Evolutionary conservation across 1,140 invertebrate genomes (phyloP).

Genomic region (Zaprionus davidi): DNA sequence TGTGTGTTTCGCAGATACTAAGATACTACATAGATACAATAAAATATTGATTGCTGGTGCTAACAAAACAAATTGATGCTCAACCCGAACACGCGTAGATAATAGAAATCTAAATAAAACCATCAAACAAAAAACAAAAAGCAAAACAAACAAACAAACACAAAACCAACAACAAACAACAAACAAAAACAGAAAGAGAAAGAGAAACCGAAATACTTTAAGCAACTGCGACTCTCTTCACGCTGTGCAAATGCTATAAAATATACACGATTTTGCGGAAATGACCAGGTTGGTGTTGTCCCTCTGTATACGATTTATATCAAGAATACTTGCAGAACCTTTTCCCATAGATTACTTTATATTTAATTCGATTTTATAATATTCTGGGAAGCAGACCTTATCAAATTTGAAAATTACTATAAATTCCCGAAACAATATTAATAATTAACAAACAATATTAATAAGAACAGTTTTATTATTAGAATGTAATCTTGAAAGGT

Average conservation of each 20-base stretch:
- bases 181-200: neutral
- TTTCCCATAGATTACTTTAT: neutral
- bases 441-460: neutral
- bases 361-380: neutral
- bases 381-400: neutral
- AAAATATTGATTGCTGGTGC: conserved; percentile 57
- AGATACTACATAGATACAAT: conserved; percentile 55
- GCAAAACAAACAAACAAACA: neutral
- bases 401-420: neutral
- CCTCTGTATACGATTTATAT: neutral
- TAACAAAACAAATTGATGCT: conserved; percentile 49
- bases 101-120: neutral
- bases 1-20: conserved; percentile 63
- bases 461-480: neutral
- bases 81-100: conserved; percentile 14
- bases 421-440: neutral
- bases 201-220: conserved; percentile 34
- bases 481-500: neutral
- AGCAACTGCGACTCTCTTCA: conserved; percentile 31
- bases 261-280: conserved; percentile 55
- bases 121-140: conserved; percentile 10
- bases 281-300: conserved; percentile 73
- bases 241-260: conserved; percentile 70
- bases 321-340: neutral
- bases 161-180: neutral